These are phyloP conservation scores for Girardia tigrina DNA, from an alignment of 2,888 invertebrate genomes.

Conservation along the genomic window DNA sequence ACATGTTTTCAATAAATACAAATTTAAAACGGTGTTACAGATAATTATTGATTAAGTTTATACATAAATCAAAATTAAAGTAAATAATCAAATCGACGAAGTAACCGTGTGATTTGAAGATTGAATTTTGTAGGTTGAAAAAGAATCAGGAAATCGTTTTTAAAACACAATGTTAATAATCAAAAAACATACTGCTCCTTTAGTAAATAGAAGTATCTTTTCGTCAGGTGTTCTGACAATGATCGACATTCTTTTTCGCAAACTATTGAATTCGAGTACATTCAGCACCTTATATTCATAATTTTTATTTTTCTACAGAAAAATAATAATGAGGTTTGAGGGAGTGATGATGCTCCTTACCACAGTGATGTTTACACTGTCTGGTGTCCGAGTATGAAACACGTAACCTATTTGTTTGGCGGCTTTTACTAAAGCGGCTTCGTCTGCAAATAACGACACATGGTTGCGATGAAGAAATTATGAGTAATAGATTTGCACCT, in stretches of 20 bases:
- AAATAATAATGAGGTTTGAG: neutral
- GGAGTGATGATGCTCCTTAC: slow-evolving; percentile 42
- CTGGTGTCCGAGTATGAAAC: slow-evolving; percentile 77
- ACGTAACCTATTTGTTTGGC: slow-evolving; percentile 72
- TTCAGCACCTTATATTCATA: slow-evolving; percentile 66
- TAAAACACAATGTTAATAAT: no score
- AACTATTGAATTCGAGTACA: slow-evolving; percentile 77
- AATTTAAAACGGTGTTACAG: no score
- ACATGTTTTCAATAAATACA: no score
- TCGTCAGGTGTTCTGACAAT: slow-evolving; percentile 71
- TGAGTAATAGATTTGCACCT: slow-evolving; percentile 52
- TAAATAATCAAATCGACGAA: no score
- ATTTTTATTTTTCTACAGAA: slow-evolving; percentile 56
- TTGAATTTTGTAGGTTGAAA: no score
- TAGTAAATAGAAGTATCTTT: slow-evolving; percentile 55
- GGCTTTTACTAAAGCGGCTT: slow-evolving; percentile 82
- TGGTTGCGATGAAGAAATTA: neutral
- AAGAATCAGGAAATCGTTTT: no score
- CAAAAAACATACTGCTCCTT: slow-evolving; percentile 61
- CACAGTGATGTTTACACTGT: slow-evolving; percentile 62
- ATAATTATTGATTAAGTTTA: no score
- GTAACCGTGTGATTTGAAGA: no score
- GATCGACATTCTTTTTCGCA: slow-evolving; percentile 88
- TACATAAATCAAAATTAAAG: no score
- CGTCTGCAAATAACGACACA: slow-evolving; percentile 57